phyloP scores from a whole-genome alignment of 2,797 vertebrate species.

The Tenualosa ilisha region DNA sequence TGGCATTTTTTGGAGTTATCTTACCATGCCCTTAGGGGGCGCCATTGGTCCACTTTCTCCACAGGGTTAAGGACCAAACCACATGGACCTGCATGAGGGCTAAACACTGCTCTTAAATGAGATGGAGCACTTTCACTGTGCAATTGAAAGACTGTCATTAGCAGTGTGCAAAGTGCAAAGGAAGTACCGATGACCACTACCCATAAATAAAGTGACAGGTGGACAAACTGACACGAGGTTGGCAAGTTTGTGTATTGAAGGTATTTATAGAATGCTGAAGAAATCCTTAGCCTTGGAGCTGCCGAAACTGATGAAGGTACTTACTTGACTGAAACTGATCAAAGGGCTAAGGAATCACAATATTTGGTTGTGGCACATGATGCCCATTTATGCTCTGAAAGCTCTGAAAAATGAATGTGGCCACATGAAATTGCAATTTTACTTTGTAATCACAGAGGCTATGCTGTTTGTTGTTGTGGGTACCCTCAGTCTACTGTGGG shows the following conservation, averaged over 20 bases:
- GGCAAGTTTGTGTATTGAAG: too few relatives aligned
- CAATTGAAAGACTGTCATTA: too few relatives aligned
- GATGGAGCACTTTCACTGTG: too few relatives aligned
- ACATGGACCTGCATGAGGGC: too few relatives aligned
- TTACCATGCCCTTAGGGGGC: neutral
- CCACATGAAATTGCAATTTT: neutral
- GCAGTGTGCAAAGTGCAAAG: too few relatives aligned
- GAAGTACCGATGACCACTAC: too few relatives aligned
- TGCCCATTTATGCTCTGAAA: neutral
- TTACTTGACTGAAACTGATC: neutral
- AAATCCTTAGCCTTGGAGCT: neutral
- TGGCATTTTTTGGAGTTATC: neutral
- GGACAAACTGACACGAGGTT: too few relatives aligned
- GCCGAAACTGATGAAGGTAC: neutral
- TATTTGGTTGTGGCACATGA: neutral
- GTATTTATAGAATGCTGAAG: too few relatives aligned
- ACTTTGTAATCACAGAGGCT: neutral
- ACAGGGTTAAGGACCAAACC: too few relatives aligned
- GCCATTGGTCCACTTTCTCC: neutral
- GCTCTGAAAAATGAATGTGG: neutral
- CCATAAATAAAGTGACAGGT: too few relatives aligned
- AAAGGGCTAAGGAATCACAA: neutral
- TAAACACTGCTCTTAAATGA: too few relatives aligned
- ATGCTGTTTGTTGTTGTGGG: neutral
- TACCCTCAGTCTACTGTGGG: neutral